A percentile compares a stretch with the other conserved stretches of the same genome.
phyloP scores from a whole-genome alignment of 2,797 vertebrate genomes.

The Lacerta bilineata region DNA sequence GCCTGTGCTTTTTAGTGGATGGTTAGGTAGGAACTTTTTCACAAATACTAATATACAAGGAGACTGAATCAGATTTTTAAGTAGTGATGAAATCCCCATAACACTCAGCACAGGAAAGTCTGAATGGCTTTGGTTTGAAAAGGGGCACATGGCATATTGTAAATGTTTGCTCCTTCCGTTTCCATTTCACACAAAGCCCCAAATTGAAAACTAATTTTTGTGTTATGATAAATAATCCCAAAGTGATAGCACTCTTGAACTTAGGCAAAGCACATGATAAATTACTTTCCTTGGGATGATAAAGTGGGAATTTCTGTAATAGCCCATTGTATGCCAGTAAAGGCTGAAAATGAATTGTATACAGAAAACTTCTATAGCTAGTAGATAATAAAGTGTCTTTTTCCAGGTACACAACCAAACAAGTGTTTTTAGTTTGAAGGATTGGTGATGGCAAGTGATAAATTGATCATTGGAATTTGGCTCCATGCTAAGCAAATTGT shows the following conservation, averaged over 20 bases:
- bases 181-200: conserved; percentile 37
- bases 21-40: not conserved
- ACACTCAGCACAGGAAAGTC: conserved; percentile 21
- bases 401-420: conserved; percentile 25
- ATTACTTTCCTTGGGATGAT: conserved; percentile 16
- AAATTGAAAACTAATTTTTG: conserved; percentile 40
- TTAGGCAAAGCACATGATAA: conserved; percentile 50
- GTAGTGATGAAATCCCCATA: conserved; percentile 33
- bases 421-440: conserved; percentile 21
- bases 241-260: conserved; percentile 43
- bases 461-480: not conserved
- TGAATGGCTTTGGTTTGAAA: conserved; percentile 68
- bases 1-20: not conserved
- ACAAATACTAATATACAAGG: not conserved
- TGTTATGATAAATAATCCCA: conserved; percentile 47
- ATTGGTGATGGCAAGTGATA: conserved; percentile 31
- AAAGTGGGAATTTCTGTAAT: not conserved
- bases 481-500: not conserved
- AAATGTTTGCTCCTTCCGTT: conserved; percentile 70
- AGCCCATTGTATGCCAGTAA: not conserved
- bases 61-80: conserved; percentile 3
- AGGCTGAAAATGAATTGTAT: not conserved
- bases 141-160: conserved; percentile 62
- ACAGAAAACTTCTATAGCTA: conserved; percentile 24
- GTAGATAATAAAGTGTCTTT: not conserved